phyloP scores from a whole-genome alignment of 2,888 invertebrate genomes.

The Zele albiditarsus region DNA sequence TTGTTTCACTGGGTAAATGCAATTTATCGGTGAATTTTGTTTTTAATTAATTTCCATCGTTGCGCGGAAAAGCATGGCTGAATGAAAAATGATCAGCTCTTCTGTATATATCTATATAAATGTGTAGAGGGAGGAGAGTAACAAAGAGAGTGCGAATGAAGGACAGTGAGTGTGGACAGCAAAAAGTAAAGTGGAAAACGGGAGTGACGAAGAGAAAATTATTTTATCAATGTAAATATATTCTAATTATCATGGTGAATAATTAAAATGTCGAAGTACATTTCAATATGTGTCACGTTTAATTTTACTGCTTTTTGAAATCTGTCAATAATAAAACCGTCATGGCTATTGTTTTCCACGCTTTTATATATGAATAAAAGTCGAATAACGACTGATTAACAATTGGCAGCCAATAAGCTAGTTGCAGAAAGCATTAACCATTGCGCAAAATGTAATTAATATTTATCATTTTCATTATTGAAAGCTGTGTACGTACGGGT shows the following conservation, averaged over 20 bases:
- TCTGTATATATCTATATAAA: background rate
- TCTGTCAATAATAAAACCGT: background rate
- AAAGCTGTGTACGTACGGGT: background rate
- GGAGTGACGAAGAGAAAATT: background rate
- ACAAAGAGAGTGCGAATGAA: background rate
- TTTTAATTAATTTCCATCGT: conserved; percentile 34
- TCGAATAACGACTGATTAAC: background rate
- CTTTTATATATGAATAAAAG: background rate
- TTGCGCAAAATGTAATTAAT: background rate
- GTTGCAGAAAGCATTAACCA: background rate
- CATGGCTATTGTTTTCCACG: background rate
- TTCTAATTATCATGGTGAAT: conserved; percentile 1
- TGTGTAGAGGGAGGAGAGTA: background rate
- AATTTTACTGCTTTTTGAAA: background rate
- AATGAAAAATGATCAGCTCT: conserved; percentile 20
- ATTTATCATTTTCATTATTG: conserved; percentile 7
- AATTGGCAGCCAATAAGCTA: background rate
- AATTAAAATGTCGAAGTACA: background rate
- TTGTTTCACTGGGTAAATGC: conserved; percentile 24
- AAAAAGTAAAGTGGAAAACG: background rate
- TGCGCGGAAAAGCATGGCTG: background rate
- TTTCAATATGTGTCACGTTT: background rate
- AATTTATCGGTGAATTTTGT: conserved; percentile 35
- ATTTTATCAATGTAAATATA: background rate
- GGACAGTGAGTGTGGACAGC: background rate